These are phyloP conservation scores for Pituophis catenifer DNA, from an alignment of 2,113 vertebrate species.

Conservation along the genomic window DNA sequence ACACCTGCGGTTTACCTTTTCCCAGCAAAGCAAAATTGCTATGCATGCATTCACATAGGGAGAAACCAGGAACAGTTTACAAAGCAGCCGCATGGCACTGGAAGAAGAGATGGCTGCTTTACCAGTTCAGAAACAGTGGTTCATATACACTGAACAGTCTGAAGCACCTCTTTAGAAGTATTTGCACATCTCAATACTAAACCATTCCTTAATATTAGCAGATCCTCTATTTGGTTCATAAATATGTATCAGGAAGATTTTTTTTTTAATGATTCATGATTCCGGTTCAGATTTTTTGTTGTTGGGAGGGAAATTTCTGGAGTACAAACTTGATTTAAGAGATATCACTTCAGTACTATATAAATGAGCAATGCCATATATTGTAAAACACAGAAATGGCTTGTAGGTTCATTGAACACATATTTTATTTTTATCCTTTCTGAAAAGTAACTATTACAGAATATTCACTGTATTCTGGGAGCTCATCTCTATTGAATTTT, in stretches of 20 bases:
- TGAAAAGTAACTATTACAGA: not conserved
- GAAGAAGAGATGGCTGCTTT: not conserved
- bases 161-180: not conserved
- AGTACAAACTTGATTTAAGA: not conserved
- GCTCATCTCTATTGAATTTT: not conserved
- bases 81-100: not conserved
- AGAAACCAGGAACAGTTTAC: not conserved
- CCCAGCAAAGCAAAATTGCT: not conserved
- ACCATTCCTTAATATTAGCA: not conserved
- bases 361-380: slow-evolving; percentile 20
- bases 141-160: not conserved
- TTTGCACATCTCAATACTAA: not conserved
- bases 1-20: not conserved
- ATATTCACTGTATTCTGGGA: not conserved
- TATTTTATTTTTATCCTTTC: not conserved
- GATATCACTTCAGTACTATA: not conserved
- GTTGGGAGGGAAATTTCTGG: not conserved
- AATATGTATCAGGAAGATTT: not conserved
- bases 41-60: not conserved
- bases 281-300: not conserved
- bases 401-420: slow-evolving; percentile 31
- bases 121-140: not conserved
- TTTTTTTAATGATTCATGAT: not conserved
- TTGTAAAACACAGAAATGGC: not conserved
- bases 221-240: not conserved